Evolutionary conservation across 1,140 invertebrate species (phyloP).

Genomic region (Lepidotrigona ventralis): DNA sequence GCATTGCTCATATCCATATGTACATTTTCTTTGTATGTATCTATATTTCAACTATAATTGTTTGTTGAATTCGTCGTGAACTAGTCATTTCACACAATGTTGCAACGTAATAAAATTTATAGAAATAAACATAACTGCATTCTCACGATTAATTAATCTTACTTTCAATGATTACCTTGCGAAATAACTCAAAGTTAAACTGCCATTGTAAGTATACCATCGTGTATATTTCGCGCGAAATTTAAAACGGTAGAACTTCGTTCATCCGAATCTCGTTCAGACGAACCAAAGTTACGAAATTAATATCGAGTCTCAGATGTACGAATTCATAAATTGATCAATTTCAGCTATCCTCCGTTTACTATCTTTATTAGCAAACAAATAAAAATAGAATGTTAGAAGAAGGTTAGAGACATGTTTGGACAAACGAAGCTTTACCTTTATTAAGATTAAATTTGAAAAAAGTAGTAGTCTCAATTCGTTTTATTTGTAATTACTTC

Average conservation of each 20-base stretch:
- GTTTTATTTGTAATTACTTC: neutral
- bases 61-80: neutral
- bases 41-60: neutral
- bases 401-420: too few relatives aligned
- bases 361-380: too few relatives aligned
- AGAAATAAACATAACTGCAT: neutral
- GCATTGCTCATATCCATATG: neutral
- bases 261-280: too few relatives aligned
- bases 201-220: neutral
- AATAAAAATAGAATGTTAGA: too few relatives aligned
- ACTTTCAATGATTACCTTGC: neutral
- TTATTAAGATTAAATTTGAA: too few relatives aligned
- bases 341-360: too few relatives aligned
- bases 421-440: too few relatives aligned
- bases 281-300: too few relatives aligned
- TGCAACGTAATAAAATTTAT: neutral
- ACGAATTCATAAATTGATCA: too few relatives aligned
- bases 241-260: neutral
- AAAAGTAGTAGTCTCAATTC: neutral
- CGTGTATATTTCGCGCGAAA: neutral
- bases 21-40: neutral
- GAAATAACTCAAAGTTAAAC: neutral
- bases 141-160: neutral
- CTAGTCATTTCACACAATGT: neutral
- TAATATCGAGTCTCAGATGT: too few relatives aligned